A percentile compares a stretch with the other conserved stretches of the same genome.
Evolutionary conservation across 2,797 vertebrate genomes (phyloP).

Genomic region (Manis crassicaudata): DNA sequence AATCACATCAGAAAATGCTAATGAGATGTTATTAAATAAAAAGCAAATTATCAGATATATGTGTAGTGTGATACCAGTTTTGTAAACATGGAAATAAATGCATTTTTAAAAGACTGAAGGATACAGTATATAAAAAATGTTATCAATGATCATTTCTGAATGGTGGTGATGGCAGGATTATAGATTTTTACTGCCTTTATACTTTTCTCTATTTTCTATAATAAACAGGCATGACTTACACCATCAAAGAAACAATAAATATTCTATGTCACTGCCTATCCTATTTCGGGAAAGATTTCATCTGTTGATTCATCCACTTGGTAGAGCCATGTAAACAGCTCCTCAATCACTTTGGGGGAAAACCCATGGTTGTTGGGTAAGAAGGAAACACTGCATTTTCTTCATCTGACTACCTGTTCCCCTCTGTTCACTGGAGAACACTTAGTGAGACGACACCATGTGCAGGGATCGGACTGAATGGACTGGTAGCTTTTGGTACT

Average conservation of each 20-base stretch:
- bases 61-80: not conserved
- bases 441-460: not conserved
- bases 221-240: not conserved
- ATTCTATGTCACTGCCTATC: not conserved
- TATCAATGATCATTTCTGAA: slow-evolving; percentile 7
- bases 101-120: not conserved
- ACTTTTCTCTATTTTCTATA: slow-evolving; percentile 36
- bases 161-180: not conserved
- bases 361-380: not conserved
- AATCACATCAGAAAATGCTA: slow-evolving; percentile 29
- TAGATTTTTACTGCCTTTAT: slow-evolving; percentile 43
- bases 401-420: not conserved
- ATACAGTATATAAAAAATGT: not conserved
- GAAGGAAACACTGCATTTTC: not conserved
- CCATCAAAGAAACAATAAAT: slow-evolving; percentile 13
- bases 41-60: not conserved
- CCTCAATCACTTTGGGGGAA: not conserved
- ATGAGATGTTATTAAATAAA: not conserved
- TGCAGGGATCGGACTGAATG: not conserved
- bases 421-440: not conserved
- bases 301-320: not conserved
- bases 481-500: not conserved
- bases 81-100: not conserved
- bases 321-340: not conserved
- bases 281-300: slow-evolving; percentile 9